A percentile compares a stretch with the other conserved stretches of the same genome.
Evolutionary conservation across 2,797 vertebrate genomes (phyloP).

Genomic region (Enteromius paludinosus): DNA sequence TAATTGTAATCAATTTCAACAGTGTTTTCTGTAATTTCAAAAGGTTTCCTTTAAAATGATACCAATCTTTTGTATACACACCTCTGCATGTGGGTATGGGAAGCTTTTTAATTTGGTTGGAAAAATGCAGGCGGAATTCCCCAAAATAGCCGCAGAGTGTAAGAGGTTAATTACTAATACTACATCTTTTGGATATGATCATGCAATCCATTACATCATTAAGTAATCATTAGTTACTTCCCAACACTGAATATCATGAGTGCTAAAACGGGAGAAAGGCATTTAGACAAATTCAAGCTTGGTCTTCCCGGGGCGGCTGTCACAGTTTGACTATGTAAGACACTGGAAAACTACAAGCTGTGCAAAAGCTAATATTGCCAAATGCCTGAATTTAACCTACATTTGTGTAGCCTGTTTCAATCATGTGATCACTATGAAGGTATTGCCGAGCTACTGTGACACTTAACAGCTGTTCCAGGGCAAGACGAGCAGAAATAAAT

Average conservation of each 20-base stretch:
- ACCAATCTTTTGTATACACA: too few relatives aligned
- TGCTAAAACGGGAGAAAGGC: slow-evolving; percentile 13
- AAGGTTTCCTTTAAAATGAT: too few relatives aligned
- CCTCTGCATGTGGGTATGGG: too few relatives aligned
- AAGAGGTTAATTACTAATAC: neutral
- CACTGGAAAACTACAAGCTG: slow-evolving; percentile 29
- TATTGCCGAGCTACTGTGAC: slow-evolving; percentile 14
- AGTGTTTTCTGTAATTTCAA: too few relatives aligned
- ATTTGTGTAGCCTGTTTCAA: neutral
- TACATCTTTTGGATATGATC: neutral
- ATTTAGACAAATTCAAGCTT: neutral
- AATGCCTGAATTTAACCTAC: slow-evolving; percentile 24
- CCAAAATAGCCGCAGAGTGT: too few relatives aligned
- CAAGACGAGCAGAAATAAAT: slow-evolving; percentile 1
- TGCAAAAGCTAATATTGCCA: slow-evolving; percentile 15
- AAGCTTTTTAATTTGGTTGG: too few relatives aligned
- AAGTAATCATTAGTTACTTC: neutral
- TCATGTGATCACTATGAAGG: neutral
- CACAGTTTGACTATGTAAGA: slow-evolving; percentile 9
- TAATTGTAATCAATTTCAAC: too few relatives aligned
- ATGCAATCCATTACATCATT: neutral
- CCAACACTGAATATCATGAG: neutral
- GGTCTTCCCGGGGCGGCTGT: neutral
- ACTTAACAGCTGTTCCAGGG: slow-evolving; percentile 20
- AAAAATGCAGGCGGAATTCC: too few relatives aligned